phyloP scores from a whole-genome alignment of 2,797 vertebrate species.

The Lutjanus argentimaculatus region DNA sequence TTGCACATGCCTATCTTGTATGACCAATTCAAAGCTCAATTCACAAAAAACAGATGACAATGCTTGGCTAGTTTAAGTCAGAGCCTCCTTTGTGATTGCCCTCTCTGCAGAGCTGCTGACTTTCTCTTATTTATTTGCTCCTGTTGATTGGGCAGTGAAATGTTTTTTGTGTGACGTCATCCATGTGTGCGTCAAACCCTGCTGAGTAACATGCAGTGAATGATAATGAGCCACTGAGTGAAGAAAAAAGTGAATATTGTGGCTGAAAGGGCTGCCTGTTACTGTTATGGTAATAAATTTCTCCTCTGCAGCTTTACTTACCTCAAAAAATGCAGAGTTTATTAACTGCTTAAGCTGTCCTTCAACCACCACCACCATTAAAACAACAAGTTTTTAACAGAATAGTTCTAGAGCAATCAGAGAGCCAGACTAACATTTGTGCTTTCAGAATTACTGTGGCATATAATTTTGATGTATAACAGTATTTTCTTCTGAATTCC shows the following conservation, averaged over 20 bases:
- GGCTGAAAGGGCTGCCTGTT: constrained; percentile 43
- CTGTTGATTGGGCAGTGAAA: constrained; percentile 60
- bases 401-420: neutral
- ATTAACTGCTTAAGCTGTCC: constrained; percentile 12
- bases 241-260: constrained; percentile 15
- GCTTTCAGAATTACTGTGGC: neutral
- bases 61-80: constrained; percentile 23
- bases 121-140: constrained; percentile 50
- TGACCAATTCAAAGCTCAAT: constrained; percentile 13
- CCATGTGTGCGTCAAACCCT: constrained; percentile 71
- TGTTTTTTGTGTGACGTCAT: constrained; percentile 73
- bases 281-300: constrained; percentile 38
- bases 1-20: constrained; percentile 4
- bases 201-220: constrained; percentile 66
- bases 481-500: constrained; percentile 3
- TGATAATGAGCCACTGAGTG: constrained; percentile 64
- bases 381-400: constrained; percentile 1
- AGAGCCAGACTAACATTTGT: neutral
- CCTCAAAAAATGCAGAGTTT: constrained; percentile 25
- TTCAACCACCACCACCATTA: constrained; percentile 2
- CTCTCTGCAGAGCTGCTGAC: constrained; percentile 39
- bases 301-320: constrained; percentile 31
- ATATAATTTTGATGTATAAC: neutral
- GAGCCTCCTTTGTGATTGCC: constrained; percentile 33
- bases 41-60: constrained; percentile 20